Conservation (phyloP, 2,797 vertebrate genomes). For the Poeciliopsis presidionis region DNA sequence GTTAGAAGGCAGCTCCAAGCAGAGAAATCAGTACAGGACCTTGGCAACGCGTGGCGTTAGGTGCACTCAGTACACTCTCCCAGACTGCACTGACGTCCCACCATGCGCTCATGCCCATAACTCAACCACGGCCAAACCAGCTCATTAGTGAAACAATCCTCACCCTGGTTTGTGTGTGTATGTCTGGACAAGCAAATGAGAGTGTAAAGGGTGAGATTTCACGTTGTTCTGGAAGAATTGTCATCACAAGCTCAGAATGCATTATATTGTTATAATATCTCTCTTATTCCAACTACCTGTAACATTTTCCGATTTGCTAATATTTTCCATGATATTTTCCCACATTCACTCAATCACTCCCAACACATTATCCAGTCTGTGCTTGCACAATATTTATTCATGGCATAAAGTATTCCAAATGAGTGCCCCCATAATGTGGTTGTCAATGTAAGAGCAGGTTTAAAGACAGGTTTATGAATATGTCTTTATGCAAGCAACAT, state of each 20-base stretch:
- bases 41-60: conserved; percentile 33
- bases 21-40: conserved; percentile 41
- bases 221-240: conserved; percentile 81
- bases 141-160: conserved; percentile 80
- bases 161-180: conserved; percentile 36
- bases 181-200: conserved; percentile 44
- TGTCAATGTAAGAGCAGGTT: conserved; percentile 67
- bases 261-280: conserved; percentile 84
- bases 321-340: conserved; percentile 88
- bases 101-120: conserved; percentile 72
- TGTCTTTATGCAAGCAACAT: conserved; percentile 48
- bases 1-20: conserved; percentile 1
- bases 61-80: conserved; percentile 64
- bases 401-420: conserved; percentile 67
- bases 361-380: conserved; percentile 69
- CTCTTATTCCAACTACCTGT: conserved; percentile 84
- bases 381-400: conserved; percentile 73
- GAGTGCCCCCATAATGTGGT: conserved; percentile 63
- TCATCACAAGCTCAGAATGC: conserved; percentile 79
- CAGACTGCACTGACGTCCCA: conserved; percentile 73
- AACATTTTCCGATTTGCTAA: conserved; percentile 87
- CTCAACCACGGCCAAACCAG: conserved; percentile 76
- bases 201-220: conserved; percentile 66
- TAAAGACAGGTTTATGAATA: conserved; percentile 22
- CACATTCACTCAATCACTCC: conserved; percentile 77